Evolutionary conservation across 2,888 invertebrate genomes (phyloP), one percentile per base, ranked within the genome.

Genomic region (Drosophila demipolita): DNA sequence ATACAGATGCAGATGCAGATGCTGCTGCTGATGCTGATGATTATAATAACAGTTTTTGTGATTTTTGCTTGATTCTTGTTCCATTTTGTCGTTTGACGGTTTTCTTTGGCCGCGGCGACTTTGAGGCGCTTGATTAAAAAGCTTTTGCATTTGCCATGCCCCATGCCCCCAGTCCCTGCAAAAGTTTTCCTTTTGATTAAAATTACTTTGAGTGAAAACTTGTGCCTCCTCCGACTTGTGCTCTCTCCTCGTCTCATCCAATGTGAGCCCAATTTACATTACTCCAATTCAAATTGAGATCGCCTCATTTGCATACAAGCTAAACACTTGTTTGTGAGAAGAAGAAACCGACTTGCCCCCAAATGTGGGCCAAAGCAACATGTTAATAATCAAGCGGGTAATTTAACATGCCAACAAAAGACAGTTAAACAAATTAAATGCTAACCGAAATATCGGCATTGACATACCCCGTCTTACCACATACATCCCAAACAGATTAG

Each of bases 31-130:
- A 11, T 69, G 58, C 52, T 76, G 77, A 69, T 84, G 79, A 88
- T 88, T 86, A 72, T 88, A 90, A 90, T 90, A 90, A 90, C 73
- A 78, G 89, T 90, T 86, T 55, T 82, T 90, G 58, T 74, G 73
- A 90, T 80, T 88, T 75, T 73, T 73, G 63, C 82, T 76, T 67
- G 76, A 78, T 81, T 71, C 76, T 67, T 67, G 79, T 82, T 68
- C 70, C 58, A 68, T 70, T 82, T 73, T 63, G 54, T 66, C 59
- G 65, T 48, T 63, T 67, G 50, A 54, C 48, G 49, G 36, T 54
- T 74, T 73, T 88, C 79, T 68, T 74, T 78, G 67, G 74, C 62
- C 71, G 86, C 75, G 82, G 61, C 79, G 71, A 82, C 81, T 83
- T 77, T 82, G 84, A 83, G 84, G 77, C 79, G 70, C 83, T 73